Evolutionary conservation across 1,140 invertebrate genomes (phyloP).

Genomic region (Aphis gossypii): DNA sequence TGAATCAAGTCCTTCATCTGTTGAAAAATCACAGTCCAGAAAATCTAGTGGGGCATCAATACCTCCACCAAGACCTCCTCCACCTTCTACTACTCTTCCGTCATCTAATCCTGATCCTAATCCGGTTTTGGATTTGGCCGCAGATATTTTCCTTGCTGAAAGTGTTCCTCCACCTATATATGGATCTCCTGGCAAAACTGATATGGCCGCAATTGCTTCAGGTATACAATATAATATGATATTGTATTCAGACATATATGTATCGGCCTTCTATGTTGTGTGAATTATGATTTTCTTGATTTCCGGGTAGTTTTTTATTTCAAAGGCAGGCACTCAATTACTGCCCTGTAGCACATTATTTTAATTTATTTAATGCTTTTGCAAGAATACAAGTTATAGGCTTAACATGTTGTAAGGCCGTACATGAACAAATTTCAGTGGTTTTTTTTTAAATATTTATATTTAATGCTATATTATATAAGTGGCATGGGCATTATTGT

Average conservation of each 20-base stretch:
- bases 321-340: neutral
- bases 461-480: conserved; percentile 18
- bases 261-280: conserved; percentile 24
- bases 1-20: conserved; percentile 39
- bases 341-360: neutral
- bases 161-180: conserved; percentile 65
- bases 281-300: conserved; percentile 33
- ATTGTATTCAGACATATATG: conserved; percentile 48
- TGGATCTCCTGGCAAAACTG: conserved; percentile 70
- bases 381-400: conserved; percentile 1
- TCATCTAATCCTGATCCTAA: conserved; percentile 45
- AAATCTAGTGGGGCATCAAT: conserved; percentile 54
- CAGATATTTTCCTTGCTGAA: conserved; percentile 62
- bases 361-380: conserved; percentile 10
- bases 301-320: conserved; percentile 18
- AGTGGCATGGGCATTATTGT: conserved; percentile 15
- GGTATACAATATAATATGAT: conserved; percentile 56
- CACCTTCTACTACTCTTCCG: conserved; percentile 63
- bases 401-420: neutral
- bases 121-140: conserved; percentile 14
- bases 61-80: conserved; percentile 67
- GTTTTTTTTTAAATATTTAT: conserved; percentile 9
- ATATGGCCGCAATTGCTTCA: conserved; percentile 25
- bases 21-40: conserved; percentile 31
- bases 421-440: neutral